These are phyloP conservation scores for Equus przewalskii DNA, from an alignment of 2,113 vertebrate genomes.

Conservation along the genomic window DNA sequence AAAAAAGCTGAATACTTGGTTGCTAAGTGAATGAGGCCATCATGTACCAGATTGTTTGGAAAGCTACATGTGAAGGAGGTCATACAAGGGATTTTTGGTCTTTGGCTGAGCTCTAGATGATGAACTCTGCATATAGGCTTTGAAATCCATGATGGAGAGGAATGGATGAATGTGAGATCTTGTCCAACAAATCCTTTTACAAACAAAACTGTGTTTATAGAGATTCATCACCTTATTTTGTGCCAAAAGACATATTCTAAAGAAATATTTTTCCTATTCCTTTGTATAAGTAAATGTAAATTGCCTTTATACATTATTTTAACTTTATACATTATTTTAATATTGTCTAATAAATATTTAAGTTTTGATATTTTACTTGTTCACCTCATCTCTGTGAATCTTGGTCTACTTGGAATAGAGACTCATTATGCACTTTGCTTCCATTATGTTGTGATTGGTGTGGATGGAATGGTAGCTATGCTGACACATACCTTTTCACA, in stretches of 20 bases:
- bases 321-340: slow-evolving; percentile 32
- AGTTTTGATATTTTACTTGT: slow-evolving; percentile 1
- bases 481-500: neutral
- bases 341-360: neutral
- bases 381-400: neutral
- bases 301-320: slow-evolving; percentile 29
- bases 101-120: neutral
- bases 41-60: neutral
- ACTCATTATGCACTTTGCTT: neutral
- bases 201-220: neutral
- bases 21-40: neutral
- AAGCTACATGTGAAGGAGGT: neutral
- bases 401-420: neutral
- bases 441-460: neutral
- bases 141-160: neutral
- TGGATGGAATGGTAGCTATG: neutral
- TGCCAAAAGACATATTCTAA: neutral
- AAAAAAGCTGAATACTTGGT: neutral
- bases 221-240: neutral
- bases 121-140: neutral
- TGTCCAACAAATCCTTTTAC: neutral
- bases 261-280: neutral
- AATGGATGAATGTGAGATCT: neutral
- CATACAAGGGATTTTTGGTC: too few relatives aligned
- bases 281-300: neutral